Evolutionary conservation across 2,888 invertebrate species (phyloP), one percentile per base, ranked within the genome.

Genomic region (Spisula subtruncata): DNA sequence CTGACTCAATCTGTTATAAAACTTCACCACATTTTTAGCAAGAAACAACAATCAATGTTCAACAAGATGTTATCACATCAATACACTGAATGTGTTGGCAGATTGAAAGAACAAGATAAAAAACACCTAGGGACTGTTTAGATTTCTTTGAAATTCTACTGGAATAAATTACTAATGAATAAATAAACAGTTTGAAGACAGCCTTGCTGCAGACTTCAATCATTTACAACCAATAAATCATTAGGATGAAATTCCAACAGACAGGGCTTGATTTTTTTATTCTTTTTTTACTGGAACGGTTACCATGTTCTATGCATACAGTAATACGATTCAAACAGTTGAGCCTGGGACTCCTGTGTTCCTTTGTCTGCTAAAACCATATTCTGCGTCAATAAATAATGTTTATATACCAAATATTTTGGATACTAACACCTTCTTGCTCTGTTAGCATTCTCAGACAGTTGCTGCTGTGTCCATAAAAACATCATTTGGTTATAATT

Each of bases 151-250:
- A 66, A 66, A 66, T 66, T 66, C 60, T 66, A 12, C 60, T n/a
- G 60, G 25, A 66, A 66, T 66, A 66, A 25, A 66, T 66, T 66
- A 66, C 60, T 25, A 66, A 66, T 66, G 60, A 66, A 66, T 66
- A 66, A 66, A 66, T 66, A 66, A 66, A 66, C 60, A 66, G 60
- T 66, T 25, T 66, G 60, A 51, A 51, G 51, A 51, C 51, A 51
- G 51, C 51, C 41, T 51, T 66, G 25, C n/a, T n/a, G 25, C 60
- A 66, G 25, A 25, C 60, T 66, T 66, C 60, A 66, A 66, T 25
- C 60, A 66, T 25, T 66, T 66, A 25, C 25, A 66, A 66, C 60
- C 60, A 66, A 66, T 66, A 66, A 66, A 66, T 66, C 60, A 66
- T 66, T 66, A 25, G 25, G 60, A 66, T 66, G 25, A 25, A 66